Conservation (phyloP, 1,140 invertebrate species). For the Lepidurus apus region DNA sequence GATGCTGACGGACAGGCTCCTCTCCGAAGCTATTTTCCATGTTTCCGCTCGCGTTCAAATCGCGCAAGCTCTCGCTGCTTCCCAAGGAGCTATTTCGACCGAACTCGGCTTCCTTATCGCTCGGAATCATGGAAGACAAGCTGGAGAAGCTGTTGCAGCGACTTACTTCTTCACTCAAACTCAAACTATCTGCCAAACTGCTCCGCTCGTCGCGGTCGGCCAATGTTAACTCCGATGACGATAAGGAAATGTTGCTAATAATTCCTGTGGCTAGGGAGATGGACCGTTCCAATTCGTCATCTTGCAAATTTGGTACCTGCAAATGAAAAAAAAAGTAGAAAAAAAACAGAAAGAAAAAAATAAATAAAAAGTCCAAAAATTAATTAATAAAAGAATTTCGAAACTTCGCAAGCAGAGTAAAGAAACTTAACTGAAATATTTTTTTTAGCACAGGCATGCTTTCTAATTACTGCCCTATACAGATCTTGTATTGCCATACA, state of each 20-base stretch:
- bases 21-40: background rate
- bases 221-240: background rate
- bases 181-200: slow-evolving; percentile 29
- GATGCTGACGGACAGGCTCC: slow-evolving; percentile 25
- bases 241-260: background rate
- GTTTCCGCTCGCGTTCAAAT: background rate
- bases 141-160: slow-evolving; percentile 31
- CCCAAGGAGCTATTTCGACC: background rate
- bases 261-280: background rate
- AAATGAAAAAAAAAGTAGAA: background rate
- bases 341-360: background rate
- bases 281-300: slow-evolving; percentile 11
- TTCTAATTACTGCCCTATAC: background rate
- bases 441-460: background rate
- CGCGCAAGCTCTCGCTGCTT: background rate
- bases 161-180: slow-evolving; percentile 32
- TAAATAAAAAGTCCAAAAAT: background rate
- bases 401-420: background rate
- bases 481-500: slow-evolving; percentile 22
- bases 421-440: slow-evolving; percentile 12
- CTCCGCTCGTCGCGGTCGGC: slow-evolving; percentile 28
- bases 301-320: background rate
- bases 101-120: background rate
- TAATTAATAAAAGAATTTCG: background rate
- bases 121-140: slow-evolving; percentile 26